These are phyloP conservation scores for Dryomyza anilis DNA, from an alignment of 2,888 invertebrate genomes.

Conservation along the genomic window DNA sequence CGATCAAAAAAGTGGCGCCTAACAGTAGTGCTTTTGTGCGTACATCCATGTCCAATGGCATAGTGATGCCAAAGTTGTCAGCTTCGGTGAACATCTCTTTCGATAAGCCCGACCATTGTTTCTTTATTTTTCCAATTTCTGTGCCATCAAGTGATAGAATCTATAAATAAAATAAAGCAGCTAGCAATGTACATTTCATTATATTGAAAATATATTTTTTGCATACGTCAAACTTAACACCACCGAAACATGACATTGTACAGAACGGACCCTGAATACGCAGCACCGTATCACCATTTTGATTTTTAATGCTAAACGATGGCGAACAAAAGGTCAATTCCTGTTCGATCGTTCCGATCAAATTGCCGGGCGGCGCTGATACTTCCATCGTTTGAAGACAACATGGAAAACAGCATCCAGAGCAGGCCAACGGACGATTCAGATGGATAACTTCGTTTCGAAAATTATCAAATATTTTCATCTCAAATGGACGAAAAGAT, in stretches of 20 bases:
- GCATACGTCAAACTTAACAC: conserved; percentile 79
- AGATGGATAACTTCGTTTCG: conserved; percentile 86
- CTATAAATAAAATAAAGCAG: conserved; percentile 61
- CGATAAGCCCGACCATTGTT: conserved; percentile 85
- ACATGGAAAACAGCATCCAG: conserved; percentile 85
- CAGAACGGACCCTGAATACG: conserved; percentile 82
- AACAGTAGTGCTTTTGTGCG: conserved; percentile 80
- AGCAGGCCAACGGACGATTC: conserved; percentile 80
- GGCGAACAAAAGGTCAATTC: conserved; percentile 79
- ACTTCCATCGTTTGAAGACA: conserved; percentile 83
- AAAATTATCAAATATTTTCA: conserved; percentile 82
- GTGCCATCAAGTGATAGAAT: conserved; percentile 77
- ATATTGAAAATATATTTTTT: background rate
- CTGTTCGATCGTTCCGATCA: conserved; percentile 75
- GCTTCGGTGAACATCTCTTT: conserved; percentile 85
- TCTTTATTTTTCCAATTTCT: conserved; percentile 85
- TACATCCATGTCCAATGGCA: conserved; percentile 88
- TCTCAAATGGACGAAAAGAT: conserved; percentile 80
- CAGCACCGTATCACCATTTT: conserved; percentile 74
- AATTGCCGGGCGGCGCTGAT: conserved; percentile 72
- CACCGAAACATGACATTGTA: conserved; percentile 78
- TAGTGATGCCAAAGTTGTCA: conserved; percentile 86
- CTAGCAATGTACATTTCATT: background rate
- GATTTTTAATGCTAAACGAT: conserved; percentile 75
- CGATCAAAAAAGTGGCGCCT: conserved; percentile 81